Evolutionary conservation across 1,140 invertebrate species (phyloP).

Genomic region (Dendroctonus ponderosae): DNA sequence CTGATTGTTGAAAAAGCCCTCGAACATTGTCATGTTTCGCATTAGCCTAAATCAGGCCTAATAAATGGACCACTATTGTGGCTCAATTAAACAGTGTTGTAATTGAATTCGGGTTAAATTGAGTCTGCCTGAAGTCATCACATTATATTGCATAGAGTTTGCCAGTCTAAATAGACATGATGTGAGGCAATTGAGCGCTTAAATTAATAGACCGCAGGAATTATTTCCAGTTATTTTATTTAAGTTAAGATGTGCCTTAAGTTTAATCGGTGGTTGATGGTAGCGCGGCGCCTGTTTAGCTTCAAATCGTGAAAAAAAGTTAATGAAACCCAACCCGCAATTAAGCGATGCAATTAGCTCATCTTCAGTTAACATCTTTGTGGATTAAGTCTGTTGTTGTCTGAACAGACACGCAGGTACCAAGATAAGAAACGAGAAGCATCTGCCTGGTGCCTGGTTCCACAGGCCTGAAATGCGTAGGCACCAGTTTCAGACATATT

Average conservation of each 20-base stretch:
- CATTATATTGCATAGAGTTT: no score
- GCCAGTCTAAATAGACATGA: no score
- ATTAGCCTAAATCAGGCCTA: neutral
- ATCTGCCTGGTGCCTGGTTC: neutral
- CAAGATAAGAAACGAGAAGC: neutral
- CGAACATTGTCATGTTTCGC: neutral
- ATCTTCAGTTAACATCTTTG: neutral
- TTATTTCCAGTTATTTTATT: no score
- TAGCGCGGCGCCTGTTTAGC: no score
- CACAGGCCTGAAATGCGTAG: neutral
- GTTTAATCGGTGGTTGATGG: no score
- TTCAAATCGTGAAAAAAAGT: no score
- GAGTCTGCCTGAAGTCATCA: neutral
- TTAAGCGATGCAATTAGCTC: no score
- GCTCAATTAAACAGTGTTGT: constrained; percentile 7
- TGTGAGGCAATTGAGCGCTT: no score
- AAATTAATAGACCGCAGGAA: no score
- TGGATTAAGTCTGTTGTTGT: neutral
- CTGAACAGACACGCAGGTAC: neutral
- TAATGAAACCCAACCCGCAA: no score
- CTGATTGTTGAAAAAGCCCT: no score
- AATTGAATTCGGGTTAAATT: constrained; percentile 6
- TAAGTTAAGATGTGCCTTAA: no score
- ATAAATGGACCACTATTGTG: constrained; percentile 3
- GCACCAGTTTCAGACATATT: constrained; percentile 12